Evolutionary conservation across 2,888 invertebrate species (phyloP), one percentile per base, ranked within the genome.

Genomic region (Caenorhabditis sp.): DNA sequence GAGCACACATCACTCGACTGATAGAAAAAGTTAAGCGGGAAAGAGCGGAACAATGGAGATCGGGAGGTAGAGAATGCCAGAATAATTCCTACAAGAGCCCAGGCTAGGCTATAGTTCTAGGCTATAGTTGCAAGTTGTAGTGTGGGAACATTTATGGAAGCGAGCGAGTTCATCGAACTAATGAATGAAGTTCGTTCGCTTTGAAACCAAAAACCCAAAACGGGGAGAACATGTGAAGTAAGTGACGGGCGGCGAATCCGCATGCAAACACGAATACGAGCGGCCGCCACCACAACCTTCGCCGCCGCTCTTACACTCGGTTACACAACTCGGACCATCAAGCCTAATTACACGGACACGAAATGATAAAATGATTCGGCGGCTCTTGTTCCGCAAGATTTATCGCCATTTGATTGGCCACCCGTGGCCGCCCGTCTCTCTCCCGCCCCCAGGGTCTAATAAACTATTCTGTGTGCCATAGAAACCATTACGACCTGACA

Each of bases 351-450:
- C 59, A 68, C 39, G 50, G 35, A 48, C 26, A 55, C 35, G 56
- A 63, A 65, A 59, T 68, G 68, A 68, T 68, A 68, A 68, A 68
- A 59, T 68, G 68, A 68, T 68, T 68, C 68, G 58, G 53, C 20
- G 52, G 15, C 50, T 58, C 68, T 59, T 68, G 68, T 68, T 68
- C 58, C 41, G 30, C 15, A 59, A 50, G 68, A 68, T 68, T 68
- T 68, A 68, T 68, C 41, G 68, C 58, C 17, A 41, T 68, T 68
- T 68, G 56, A 59, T 68, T 52, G 68, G 17, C 43, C 56, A 11
- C 41, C 11, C 24, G 32, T 53, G 45, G 22, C 15, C n/a, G n/a
- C n/a, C 30, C 9, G 35, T 35, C 35, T 7, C 35, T 9, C 2
- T 7, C 35, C 35, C 35, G 35, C 35, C 35, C 9, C 2, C 35